These are phyloP conservation scores for Umimayanthus kanabou DNA, from an alignment of 92 coral and sea anemone genomes.

Conservation along the genomic window DNA sequence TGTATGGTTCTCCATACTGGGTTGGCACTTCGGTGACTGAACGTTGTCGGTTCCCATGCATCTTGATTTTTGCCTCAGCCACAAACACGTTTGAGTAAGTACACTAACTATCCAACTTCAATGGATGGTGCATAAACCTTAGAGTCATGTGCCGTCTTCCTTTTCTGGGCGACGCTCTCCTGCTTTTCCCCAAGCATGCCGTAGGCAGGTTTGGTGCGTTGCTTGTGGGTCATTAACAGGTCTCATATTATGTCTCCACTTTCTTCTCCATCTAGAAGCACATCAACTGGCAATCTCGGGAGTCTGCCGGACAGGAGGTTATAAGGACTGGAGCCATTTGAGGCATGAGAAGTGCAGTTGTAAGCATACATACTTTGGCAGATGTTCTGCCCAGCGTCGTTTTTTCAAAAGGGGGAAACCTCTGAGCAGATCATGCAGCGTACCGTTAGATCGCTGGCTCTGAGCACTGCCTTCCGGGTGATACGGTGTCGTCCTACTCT, in stretches of 20 bases:
- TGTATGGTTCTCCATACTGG: constrained; percentile 37
- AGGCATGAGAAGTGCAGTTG: no score
- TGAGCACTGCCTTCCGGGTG: constrained; percentile 34
- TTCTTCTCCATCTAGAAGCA: constrained; percentile 18
- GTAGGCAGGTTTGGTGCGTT: constrained; percentile 42
- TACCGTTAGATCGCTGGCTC: constrained; percentile 20
- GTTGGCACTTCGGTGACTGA: constrained; percentile 44
- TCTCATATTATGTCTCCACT: not conserved
- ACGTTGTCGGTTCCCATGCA: constrained; percentile 49
- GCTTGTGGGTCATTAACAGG: constrained; percentile 40
- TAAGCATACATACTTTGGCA: constrained; percentile 53
- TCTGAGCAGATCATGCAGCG: constrained; percentile 39
- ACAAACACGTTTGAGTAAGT: constrained; percentile 32
- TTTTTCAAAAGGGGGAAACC: constrained; percentile 8
- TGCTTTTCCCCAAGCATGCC: constrained; percentile 47
- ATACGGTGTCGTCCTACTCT: constrained; percentile 1
- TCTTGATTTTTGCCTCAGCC: constrained; percentile 54
- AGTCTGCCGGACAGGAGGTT: constrained; percentile 43
- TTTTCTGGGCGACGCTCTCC: constrained; percentile 53
- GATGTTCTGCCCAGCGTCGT: constrained; percentile 45
- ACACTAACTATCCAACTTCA: constrained; percentile 46
- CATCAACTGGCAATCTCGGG: not conserved
- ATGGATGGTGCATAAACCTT: constrained; percentile 33
- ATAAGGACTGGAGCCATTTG: constrained; percentile 58
- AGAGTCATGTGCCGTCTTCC: constrained; percentile 36